Evolutionary conservation across 64 coral and sea anemone genomes (phyloP).

Genomic region (Dendrophyllia cribrosa): DNA sequence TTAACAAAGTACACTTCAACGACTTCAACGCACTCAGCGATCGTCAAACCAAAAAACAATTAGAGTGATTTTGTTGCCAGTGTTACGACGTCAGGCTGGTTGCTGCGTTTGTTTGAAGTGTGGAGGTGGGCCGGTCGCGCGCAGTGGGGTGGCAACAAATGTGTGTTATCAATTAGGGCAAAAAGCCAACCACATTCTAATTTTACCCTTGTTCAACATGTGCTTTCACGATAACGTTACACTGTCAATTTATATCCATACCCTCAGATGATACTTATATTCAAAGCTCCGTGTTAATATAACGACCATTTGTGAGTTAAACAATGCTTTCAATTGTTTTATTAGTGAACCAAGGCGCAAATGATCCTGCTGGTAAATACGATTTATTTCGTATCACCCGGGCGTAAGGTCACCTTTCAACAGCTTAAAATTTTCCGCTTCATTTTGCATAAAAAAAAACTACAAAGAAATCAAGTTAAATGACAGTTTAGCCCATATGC

Average conservation of each 20-base stretch:
- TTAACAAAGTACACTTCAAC: not conserved
- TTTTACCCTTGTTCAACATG: too few relatives aligned
- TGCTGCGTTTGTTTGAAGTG: not conserved
- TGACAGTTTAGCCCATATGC: not conserved
- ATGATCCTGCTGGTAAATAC: not conserved
- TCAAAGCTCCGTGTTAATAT: not conserved
- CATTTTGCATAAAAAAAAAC: not conserved
- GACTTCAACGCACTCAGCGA: not conserved
- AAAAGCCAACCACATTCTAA: not conserved
- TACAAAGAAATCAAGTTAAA: not conserved
- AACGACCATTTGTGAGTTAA: not conserved
- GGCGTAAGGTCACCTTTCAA: not conserved
- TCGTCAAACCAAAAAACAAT: not conserved
- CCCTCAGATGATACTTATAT: not conserved
- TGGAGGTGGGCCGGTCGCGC: not conserved
- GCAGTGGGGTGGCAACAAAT: not conserved
- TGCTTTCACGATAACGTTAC: too few relatives aligned
- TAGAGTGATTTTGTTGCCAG: not conserved
- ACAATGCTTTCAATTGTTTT: not conserved
- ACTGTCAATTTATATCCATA: too few relatives aligned
- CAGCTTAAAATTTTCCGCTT: not conserved
- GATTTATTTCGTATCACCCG: too few relatives aligned
- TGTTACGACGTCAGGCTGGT: not conserved
- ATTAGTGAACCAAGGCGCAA: not conserved
- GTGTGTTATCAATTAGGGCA: conserved; percentile 21